Evolutionary conservation across 1,140 invertebrate species (phyloP).

Genomic region (Drosophila kohkoa): DNA sequence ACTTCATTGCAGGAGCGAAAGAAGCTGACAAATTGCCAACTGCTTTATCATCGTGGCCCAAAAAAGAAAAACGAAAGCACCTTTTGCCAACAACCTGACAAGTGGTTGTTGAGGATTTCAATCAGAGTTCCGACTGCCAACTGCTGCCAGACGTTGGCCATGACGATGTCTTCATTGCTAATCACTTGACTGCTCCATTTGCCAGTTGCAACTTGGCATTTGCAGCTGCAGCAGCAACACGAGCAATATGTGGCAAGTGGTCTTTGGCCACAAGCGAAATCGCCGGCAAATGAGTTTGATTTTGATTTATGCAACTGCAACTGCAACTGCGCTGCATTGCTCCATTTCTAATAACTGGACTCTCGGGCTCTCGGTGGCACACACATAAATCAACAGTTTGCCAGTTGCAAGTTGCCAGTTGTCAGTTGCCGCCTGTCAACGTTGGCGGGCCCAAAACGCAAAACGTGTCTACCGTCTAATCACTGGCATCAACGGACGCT

Average conservation of each 20-base stretch:
- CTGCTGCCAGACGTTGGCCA: background rate
- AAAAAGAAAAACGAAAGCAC: conserved; percentile 29
- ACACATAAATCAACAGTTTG: conserved; percentile 63
- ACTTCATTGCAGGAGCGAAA: conserved; percentile 10
- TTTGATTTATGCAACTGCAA: conserved; percentile 79
- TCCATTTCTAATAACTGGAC: conserved; percentile 72
- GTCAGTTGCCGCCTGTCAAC: conserved; percentile 58
- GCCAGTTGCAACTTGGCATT: conserved; percentile 9
- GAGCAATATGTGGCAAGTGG: conserved; percentile 6
- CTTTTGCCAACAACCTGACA: conserved; percentile 34
- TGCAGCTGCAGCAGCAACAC: background rate
- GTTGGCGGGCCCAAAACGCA: conserved; percentile 62
- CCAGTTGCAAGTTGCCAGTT: conserved; percentile 21
- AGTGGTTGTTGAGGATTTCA: conserved; percentile 62
- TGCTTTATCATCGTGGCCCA: conserved; percentile 32
- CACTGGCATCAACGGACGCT: conserved; percentile 62
- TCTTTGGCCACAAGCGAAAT: conserved; percentile 22
- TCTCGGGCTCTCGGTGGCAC: conserved; percentile 21
- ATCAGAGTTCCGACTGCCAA: conserved; percentile 41
- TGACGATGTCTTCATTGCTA: conserved; percentile 65
- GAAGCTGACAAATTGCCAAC: conserved; percentile 30
- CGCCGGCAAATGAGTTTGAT: conserved; percentile 71
- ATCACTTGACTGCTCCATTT: conserved; percentile 72
- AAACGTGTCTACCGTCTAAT: conserved; percentile 73
- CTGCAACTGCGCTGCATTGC: conserved; percentile 47